Base-by-base conservation (phyloP, 2,888 invertebrate species). In the Pristionchus fissidentatus region DNA sequence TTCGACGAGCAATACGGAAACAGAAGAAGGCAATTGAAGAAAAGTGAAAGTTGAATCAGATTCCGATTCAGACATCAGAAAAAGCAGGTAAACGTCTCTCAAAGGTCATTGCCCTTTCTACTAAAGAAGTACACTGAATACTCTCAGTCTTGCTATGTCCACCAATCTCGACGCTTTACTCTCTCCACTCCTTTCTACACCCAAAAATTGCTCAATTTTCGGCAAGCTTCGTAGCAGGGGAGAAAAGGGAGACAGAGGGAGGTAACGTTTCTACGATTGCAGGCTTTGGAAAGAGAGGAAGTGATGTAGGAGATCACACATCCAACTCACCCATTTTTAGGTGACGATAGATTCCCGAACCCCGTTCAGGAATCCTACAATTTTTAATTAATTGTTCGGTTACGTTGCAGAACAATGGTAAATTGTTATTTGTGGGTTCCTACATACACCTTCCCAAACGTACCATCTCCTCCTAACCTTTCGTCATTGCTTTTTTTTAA, bases 1-100 rank as follows among this genome's bases (percentile, higher is more conserved):
- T 38, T 66, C 66, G n/a, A n/a, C n/a, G 10, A 26, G 73, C 46
- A 43, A 46, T 75, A 75, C 26, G 41, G 73, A 46, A 26, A 75
- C 35, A 66, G 43, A 43, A n/a, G 73, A 46, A 75, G 46, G 13
- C 13, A 49, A 10, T 10, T 19, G 13, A 19, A 15, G 52, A 49
- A 19, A 49, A 49, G 52, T 15, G 19, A 15, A 49, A 49, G 52
- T 49, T 10, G 52, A 49, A 19, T 15, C 10, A 19, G 52, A 49
- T 49, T 10, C 10, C 10, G 52, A 49, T 49, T 19, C 10, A 49
- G 19, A 49, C 52, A 49, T 32, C 38, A 32, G 32, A 1, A 2
- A 22, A 38, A 32, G n/a, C 32, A 62, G 62, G 3, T 70, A 32
- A 49, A 15, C 10, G 22, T 7, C n/a, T 70, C 70, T 70, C 41